Base-by-base conservation (phyloP, 2,797 vertebrate genomes). In the Chaunax sp. region DNA sequence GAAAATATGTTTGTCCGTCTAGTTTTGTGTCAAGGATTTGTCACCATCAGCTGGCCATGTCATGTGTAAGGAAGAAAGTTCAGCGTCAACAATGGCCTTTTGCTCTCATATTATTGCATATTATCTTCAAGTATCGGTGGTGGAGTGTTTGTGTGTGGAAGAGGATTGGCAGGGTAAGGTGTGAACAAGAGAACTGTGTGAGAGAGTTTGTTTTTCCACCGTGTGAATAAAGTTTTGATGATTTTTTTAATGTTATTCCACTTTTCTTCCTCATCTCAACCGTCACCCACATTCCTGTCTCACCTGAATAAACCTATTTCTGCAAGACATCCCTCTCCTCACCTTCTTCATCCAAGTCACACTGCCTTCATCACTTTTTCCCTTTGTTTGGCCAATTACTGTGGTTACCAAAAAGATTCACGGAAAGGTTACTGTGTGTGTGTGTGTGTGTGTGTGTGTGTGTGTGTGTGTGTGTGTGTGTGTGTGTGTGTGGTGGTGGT, bases 391-490 rank as follows among this genome's bases (percentile, higher is more conserved):
- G 40, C 41, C 46, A 28, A 38, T 90, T 47, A 38, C 73, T 28
- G 33, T 79, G 64, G 88, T 76, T 74, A 89, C 85, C 43, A 61
- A 14, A 58, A 69, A 60, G 52, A 69, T 77, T 79, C 64, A 86
- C 47, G 30, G 58, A 49, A 66, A 73, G 33, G 59, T 51, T 62
- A 14, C 12, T n/a, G n/a, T n/a, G n/a, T n/a, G n/a, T n/a, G n/a
- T n/a, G n/a, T n/a, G n/a, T n/a, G n/a, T n/a, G n/a, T 43, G 44
- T 38, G 64, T 44, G 33, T 40, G 57, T 38, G 41, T 38, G 16
- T 52, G n/a, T n/a, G n/a, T n/a, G n/a, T n/a, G n/a, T n/a, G n/a
- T n/a, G n/a, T n/a, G n/a, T n/a, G n/a, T n/a, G n/a, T n/a, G n/a
- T n/a, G n/a, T n/a, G n/a, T n/a, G n/a, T n/a, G n/a, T n/a, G n/a